Conservation (phyloP, 2,888 invertebrate genomes). For the Coleophora deauratella region DNA sequence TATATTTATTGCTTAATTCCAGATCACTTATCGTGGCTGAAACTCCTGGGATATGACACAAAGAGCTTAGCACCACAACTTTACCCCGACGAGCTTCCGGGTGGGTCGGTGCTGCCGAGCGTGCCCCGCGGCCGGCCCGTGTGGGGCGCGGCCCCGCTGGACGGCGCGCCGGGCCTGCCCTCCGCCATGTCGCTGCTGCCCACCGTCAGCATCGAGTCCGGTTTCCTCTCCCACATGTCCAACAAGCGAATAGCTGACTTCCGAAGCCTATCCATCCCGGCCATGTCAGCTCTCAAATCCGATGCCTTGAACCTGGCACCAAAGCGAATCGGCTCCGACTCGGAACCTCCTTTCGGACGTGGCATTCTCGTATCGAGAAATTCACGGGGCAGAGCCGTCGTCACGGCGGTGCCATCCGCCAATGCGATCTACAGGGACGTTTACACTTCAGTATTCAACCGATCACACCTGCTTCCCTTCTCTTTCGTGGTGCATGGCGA, state of each 20-base stretch:
- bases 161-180: constrained; percentile 70
- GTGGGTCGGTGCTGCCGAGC: constrained; percentile 79
- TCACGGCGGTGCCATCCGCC: constrained; percentile 90
- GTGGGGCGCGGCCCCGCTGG: constrained; percentile 71
- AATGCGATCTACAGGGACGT: constrained; percentile 94
- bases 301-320: constrained; percentile 84
- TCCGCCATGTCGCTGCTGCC: constrained; percentile 78
- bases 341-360: constrained; percentile 90
- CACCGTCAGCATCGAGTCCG: constrained; percentile 85
- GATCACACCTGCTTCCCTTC: constrained; percentile 89
- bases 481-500: constrained; percentile 91
- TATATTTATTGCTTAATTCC: no score
- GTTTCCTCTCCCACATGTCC: constrained; percentile 86
- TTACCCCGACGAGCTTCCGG: constrained; percentile 80
- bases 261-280: constrained; percentile 83
- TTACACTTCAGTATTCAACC: constrained; percentile 93
- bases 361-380: constrained; percentile 90
- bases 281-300: constrained; percentile 85
- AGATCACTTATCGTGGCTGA: constrained; percentile 92
- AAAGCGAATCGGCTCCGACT: constrained; percentile 85
- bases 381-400: constrained; percentile 84
- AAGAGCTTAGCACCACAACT: constrained; percentile 91
- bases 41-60: constrained; percentile 87
- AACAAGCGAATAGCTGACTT: constrained; percentile 86
- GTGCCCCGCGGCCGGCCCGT: constrained; percentile 71